A percentile compares a stretch with the other conserved stretches of the same genome.
phyloP scores from a whole-genome alignment of 2,888 invertebrate genomes.

The Ommatoiulus sabulosus region DNA sequence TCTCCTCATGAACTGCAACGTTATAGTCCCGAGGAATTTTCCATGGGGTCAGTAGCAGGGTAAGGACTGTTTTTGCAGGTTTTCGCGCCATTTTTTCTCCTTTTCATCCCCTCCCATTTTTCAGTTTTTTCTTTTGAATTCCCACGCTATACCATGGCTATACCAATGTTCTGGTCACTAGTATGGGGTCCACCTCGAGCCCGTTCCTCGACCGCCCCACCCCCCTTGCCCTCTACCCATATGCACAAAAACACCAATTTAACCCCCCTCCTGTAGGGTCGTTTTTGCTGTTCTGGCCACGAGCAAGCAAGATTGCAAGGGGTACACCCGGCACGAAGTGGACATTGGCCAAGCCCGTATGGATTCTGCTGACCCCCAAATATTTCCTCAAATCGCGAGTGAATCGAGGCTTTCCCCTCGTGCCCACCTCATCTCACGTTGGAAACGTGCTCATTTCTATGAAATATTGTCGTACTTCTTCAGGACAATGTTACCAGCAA shows the following conservation, averaged over 20 bases:
- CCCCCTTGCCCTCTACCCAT: background rate
- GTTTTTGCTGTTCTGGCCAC: background rate
- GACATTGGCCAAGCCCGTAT: background rate
- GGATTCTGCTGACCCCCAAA: background rate
- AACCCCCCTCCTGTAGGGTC: background rate
- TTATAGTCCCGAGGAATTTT: background rate
- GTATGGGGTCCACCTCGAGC: background rate
- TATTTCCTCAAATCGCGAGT: background rate
- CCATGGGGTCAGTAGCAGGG: background rate
- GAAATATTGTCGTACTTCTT: background rate
- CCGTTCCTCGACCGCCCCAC: background rate
- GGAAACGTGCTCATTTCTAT: background rate
- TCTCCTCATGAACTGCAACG: background rate
- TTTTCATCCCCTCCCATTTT: background rate
- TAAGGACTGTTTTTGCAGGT: background rate
- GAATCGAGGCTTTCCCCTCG: background rate
- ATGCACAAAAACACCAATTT: conserved; percentile 36
- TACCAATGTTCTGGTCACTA: conserved; percentile 30
- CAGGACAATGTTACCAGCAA: too few species aligned
- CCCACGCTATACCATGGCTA: conserved; percentile 23
- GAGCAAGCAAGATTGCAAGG: background rate
- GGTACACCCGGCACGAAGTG: background rate
- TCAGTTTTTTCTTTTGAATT: background rate
- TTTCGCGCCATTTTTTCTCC: conserved; percentile 18
- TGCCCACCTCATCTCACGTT: background rate